Conservation (phyloP, 2,113 vertebrate genomes). For the Reinhardtius hippoglossoides region DNA sequence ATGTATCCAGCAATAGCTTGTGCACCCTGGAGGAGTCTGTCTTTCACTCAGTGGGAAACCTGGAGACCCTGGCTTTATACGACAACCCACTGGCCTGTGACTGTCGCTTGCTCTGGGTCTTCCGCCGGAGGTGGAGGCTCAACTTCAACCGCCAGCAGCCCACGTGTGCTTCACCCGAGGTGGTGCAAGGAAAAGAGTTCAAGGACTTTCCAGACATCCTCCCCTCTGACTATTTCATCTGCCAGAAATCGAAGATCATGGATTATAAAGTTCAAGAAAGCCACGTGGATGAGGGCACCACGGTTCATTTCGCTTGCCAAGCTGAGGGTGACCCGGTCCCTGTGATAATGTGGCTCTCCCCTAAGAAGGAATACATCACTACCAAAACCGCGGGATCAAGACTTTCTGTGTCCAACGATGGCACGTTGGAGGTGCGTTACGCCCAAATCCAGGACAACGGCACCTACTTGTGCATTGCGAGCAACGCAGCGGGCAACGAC, state of each 20-base stretch:
- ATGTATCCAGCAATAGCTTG: conserved; percentile 93
- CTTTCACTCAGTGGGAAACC: conserved; percentile 97
- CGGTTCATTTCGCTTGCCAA: conserved; percentile 91
- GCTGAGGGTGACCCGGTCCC: conserved; percentile 94
- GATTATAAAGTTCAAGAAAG: conserved; percentile 94
- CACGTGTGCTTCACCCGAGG: conserved; percentile 88
- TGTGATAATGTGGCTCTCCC: conserved; percentile 93
- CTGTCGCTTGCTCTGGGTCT: conserved; percentile 97
- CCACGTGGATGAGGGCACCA: conserved; percentile 95
- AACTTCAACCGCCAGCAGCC: conserved; percentile 97
- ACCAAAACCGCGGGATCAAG: conserved; percentile 91
- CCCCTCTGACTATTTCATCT: conserved; percentile 92
- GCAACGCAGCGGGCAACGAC: conserved; percentile 97
- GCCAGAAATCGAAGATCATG: conserved; percentile 91
- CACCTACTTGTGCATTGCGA: conserved; percentile 94
- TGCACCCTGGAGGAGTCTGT: conserved; percentile 94
- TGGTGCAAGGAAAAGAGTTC: conserved; percentile 95
- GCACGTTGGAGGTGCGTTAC: conserved; percentile 96
- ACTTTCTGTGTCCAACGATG: conserved; percentile 92
- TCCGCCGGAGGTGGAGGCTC: conserved; percentile 94
- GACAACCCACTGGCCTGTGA: conserved; percentile 96
- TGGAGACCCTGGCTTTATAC: conserved; percentile 95
- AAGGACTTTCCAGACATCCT: conserved; percentile 96
- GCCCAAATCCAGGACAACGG: conserved; percentile 99
- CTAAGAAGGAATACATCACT: conserved; percentile 95